phyloP scores from a whole-genome alignment of 2,888 invertebrate genomes.

The Cephus spinipes region DNA sequence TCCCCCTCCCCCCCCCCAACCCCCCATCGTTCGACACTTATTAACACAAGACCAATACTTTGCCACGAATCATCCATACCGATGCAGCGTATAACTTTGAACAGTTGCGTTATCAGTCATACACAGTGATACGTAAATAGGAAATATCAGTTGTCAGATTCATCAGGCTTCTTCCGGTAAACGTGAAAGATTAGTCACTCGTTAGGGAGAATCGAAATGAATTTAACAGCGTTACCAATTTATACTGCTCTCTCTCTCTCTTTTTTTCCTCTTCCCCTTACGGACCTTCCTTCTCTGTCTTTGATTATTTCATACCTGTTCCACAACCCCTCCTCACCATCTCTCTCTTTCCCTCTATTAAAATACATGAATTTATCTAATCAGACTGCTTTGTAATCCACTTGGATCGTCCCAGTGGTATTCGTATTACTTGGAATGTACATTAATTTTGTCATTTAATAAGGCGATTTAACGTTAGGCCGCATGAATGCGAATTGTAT shows the following conservation, averaged over 20 bases:
- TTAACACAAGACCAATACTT: neutral
- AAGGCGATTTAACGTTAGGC: constrained; percentile 15
- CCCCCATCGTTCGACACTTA: neutral
- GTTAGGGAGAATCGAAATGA: neutral
- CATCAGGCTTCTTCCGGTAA: neutral
- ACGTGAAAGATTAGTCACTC: neutral
- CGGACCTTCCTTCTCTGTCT: neutral
- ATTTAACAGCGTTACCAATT: neutral
- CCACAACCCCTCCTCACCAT: no score
- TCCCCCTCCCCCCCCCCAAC: no score
- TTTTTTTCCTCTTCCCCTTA: no score
- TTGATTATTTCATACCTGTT: neutral
- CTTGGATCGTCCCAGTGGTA: neutral
- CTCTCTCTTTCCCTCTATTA: neutral
- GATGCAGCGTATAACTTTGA: neutral
- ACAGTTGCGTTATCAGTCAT: neutral
- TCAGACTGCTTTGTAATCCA: constrained; percentile 3
- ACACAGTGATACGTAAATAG: neutral
- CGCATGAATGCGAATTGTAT: constrained; percentile 37
- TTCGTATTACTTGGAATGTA: constrained; percentile 18
- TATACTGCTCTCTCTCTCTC: neutral
- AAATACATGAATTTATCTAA: neutral
- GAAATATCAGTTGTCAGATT: neutral
- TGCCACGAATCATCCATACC: neutral
- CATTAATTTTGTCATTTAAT: constrained; percentile 37